Evolutionary conservation across 1,140 invertebrate species (phyloP).

Genomic region (Apis laboriosa): DNA sequence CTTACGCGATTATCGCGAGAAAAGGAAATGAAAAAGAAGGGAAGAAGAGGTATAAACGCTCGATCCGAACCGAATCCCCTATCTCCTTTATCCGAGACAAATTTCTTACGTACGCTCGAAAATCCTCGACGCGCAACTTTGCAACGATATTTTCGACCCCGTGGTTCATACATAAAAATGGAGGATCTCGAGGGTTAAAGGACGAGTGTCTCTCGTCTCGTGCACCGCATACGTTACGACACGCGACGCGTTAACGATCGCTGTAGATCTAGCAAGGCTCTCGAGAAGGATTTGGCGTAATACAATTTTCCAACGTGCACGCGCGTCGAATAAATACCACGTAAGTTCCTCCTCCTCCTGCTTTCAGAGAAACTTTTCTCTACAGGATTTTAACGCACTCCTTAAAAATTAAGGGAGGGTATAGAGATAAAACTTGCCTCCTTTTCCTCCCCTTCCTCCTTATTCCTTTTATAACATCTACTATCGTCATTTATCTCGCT

Average conservation of each 20-base stretch:
- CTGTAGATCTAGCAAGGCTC: not conserved
- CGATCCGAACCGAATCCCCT: not conserved
- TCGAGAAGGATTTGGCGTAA: not conserved
- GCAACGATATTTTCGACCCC: not conserved
- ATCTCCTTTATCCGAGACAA: not conserved
- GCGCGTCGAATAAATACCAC: slow-evolving; percentile 8
- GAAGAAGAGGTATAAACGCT: fast-evolving
- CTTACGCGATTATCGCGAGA: too few species aligned
- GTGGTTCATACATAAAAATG: not conserved
- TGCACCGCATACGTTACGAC: not conserved
- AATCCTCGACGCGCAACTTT: not conserved
- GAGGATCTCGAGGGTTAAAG: not conserved
- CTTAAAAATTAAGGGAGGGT: slow-evolving; percentile 15
- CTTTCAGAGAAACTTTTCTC: not conserved
- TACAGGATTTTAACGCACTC: slow-evolving; percentile 34
- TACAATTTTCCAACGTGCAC: slow-evolving; percentile 20
- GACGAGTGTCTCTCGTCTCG: not conserved
- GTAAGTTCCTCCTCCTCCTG: not conserved
- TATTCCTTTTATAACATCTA: slow-evolving; percentile 21
- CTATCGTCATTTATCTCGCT: not conserved
- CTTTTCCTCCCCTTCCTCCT: not conserved
- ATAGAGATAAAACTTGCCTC: not conserved
- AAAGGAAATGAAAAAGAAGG: too few species aligned
- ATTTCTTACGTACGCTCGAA: not conserved
- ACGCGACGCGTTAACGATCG: slow-evolving; percentile 14